These are phyloP conservation scores for Halcyon leucocephala DNA, from an alignment of 2,797 vertebrate genomes.

Conservation along the genomic window DNA sequence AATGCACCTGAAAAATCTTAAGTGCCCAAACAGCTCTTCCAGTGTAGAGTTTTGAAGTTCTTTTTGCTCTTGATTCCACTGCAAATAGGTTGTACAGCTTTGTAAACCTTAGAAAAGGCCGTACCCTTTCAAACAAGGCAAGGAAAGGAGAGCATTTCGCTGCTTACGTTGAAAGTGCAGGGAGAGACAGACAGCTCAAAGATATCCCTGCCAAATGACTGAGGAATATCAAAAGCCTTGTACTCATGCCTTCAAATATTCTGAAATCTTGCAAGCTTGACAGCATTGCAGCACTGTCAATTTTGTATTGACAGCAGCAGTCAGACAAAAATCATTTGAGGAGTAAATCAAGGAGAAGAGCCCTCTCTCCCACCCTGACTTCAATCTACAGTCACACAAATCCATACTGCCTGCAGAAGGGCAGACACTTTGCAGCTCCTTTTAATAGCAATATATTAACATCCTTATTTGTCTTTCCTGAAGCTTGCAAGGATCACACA, in stretches of 20 bases:
- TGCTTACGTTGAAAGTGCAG: not conserved
- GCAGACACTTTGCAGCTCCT: not conserved
- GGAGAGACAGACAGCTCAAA: constrained; percentile 25
- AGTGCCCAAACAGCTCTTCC: constrained; percentile 23
- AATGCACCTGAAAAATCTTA: not conserved
- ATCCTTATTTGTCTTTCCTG: constrained; percentile 28
- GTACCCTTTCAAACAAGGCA: constrained; percentile 22
- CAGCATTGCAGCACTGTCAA: constrained; percentile 45
- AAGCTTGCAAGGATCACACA: not conserved
- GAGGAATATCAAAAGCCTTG: constrained; percentile 36
- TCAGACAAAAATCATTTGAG: constrained; percentile 45
- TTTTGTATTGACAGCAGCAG: constrained; percentile 60
- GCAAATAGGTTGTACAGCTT: constrained; percentile 39
- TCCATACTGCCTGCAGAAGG: constrained; percentile 18
- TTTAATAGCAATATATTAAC: constrained; percentile 29
- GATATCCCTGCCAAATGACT: not conserved
- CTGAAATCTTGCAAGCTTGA: constrained; percentile 48
- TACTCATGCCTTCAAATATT: not conserved
- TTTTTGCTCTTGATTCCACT: not conserved
- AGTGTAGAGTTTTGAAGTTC: not conserved
- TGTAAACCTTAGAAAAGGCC: not conserved
- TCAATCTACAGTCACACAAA: constrained; percentile 41
- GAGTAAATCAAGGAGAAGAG: constrained; percentile 33
- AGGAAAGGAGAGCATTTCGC: not conserved
- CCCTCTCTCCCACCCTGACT: not conserved